Conservation (phyloP, 2,888 invertebrate species). For the Stenichneumon culpator region DNA sequence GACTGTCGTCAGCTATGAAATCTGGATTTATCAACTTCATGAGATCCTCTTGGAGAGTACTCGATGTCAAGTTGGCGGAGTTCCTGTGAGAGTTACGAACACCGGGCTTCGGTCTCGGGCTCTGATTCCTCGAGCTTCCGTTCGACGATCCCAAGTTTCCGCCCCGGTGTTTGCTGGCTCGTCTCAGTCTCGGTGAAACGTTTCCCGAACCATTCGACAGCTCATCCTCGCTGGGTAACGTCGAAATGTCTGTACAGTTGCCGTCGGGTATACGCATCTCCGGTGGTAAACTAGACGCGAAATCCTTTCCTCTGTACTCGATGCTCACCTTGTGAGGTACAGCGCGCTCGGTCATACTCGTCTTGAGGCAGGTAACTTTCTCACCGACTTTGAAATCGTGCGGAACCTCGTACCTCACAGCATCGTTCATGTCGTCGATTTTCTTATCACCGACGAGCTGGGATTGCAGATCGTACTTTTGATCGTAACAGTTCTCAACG, state of each 20-base stretch:
- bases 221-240: constrained; percentile 86
- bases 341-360: constrained; percentile 84
- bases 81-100: constrained; percentile 87
- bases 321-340: constrained; percentile 85
- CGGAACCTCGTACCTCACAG: constrained; percentile 77
- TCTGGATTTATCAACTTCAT: constrained; percentile 95
- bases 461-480: constrained; percentile 74
- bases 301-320: constrained; percentile 85
- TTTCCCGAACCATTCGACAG: constrained; percentile 87
- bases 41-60: constrained; percentile 93
- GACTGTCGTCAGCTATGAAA: constrained; percentile 82
- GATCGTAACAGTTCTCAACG: constrained; percentile 78
- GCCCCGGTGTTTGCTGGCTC: constrained; percentile 85
- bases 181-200: constrained; percentile 86
- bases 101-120: constrained; percentile 88
- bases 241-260: constrained; percentile 85
- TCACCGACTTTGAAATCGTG: constrained; percentile 86
- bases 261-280: constrained; percentile 85
- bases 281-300: constrained; percentile 83
- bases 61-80: constrained; percentile 87
- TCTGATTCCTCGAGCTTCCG: constrained; percentile 87
- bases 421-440: constrained; percentile 70
- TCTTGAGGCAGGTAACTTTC: constrained; percentile 84
- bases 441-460: constrained; percentile 69
- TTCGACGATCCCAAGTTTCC: constrained; percentile 85